Evolutionary conservation across 2,113 vertebrate species (phyloP).

Genomic region (Periophthalmodon schlosseri): DNA sequence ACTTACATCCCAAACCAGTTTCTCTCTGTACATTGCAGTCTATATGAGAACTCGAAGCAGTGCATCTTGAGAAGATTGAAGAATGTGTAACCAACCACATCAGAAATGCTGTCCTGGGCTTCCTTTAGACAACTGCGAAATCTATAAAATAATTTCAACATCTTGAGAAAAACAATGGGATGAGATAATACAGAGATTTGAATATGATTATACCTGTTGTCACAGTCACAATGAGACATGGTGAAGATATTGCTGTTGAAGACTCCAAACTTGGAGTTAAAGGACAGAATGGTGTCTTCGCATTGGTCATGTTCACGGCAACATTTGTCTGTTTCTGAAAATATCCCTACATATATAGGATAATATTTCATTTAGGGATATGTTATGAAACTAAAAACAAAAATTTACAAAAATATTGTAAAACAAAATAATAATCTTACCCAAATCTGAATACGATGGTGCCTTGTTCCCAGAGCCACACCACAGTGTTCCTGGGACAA

Average conservation of each 20-base stretch:
- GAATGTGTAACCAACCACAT: constrained; percentile 83
- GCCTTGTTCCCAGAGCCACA: constrained; percentile 87
- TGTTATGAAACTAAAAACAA: not conserved
- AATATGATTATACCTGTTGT: constrained; percentile 75
- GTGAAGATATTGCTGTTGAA: constrained; percentile 88
- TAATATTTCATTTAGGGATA: not conserved
- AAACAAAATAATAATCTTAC: constrained; percentile 60
- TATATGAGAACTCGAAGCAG: constrained; percentile 83
- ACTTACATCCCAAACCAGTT: constrained; percentile 80
- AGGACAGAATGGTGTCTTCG: constrained; percentile 78
- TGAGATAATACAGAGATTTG: not conserved
- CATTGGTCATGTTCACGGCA: constrained; percentile 89
- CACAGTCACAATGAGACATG: constrained; percentile 89
- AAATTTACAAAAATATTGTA: not conserved
- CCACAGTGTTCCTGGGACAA: constrained; percentile 89
- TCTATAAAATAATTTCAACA: constrained; percentile 54
- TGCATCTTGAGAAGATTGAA: constrained; percentile 86
- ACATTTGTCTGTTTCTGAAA: constrained; percentile 83
- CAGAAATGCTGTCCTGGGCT: constrained; percentile 77
- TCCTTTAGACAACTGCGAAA: constrained; percentile 81
- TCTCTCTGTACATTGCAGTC: constrained; percentile 75
- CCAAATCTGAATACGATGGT: constrained; percentile 74
- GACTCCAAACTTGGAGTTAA: constrained; percentile 82
- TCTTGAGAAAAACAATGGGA: not conserved
- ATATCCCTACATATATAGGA: constrained; percentile 75